Evolutionary conservation across 2,888 invertebrate species (phyloP).

Genomic region (Brenthis ino): DNA sequence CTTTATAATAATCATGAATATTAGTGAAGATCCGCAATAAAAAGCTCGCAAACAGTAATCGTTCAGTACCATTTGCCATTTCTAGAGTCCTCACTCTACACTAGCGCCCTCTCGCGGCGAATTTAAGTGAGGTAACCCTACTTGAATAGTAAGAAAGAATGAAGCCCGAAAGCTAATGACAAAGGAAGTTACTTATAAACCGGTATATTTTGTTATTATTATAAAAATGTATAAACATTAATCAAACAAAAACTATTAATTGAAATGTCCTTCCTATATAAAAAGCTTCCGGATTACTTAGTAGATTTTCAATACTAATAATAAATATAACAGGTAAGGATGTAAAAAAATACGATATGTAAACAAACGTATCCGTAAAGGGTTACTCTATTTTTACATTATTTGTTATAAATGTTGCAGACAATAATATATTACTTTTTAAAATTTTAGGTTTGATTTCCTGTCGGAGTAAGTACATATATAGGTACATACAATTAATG

Average conservation of each 20-base stretch:
- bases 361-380: conserved; percentile 39
- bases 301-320: conserved; percentile 4
- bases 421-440: too few relatives aligned
- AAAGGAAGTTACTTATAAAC: not conserved
- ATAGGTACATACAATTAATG: too few relatives aligned
- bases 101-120: too few relatives aligned
- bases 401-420: not conserved
- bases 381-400: conserved; percentile 32
- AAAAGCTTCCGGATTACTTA: conserved; percentile 32
- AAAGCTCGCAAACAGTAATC: too few relatives aligned
- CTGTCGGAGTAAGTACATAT: not conserved
- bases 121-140: too few relatives aligned
- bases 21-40: too few relatives aligned
- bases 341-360: conserved; percentile 36
- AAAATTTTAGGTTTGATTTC: too few relatives aligned
- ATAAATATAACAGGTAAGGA: conserved; percentile 37
- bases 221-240: conserved; percentile 1
- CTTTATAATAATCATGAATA: too few relatives aligned
- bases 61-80: too few relatives aligned
- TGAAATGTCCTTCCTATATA: conserved; percentile 41
- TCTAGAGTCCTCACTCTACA: too few relatives aligned
- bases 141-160: too few relatives aligned
- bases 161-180: too few relatives aligned
- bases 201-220: conserved; percentile 1
- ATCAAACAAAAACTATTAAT: conserved; percentile 31